Conservation (phyloP, 2,888 invertebrate species). For the Euphydryas editha region DNA sequence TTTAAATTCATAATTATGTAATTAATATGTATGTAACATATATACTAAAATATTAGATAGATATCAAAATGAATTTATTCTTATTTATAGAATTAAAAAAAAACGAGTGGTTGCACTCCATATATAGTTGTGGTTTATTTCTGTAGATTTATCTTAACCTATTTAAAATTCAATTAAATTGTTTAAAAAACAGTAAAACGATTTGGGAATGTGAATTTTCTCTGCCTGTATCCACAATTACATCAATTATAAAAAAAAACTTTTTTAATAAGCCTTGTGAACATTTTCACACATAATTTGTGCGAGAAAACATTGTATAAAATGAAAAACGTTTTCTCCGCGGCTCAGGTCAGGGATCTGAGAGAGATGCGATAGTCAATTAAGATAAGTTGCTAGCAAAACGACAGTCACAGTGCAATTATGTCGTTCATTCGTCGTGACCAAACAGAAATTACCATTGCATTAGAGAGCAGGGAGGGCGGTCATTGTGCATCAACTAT, state of each 20-base stretch:
- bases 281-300: constrained; percentile 62
- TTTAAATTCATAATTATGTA: constrained; percentile 6
- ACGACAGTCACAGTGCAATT: constrained; percentile 79
- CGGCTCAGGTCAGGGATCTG: constrained; percentile 74
- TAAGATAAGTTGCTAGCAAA: constrained; percentile 71
- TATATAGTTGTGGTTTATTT: not conserved
- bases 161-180: no score
- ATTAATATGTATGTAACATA: not conserved
- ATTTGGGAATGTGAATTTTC: no score
- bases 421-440: constrained; percentile 80
- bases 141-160: not conserved
- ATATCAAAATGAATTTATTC: not conserved
- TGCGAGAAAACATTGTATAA: constrained; percentile 70
- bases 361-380: constrained; percentile 77
- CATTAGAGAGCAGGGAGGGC: constrained; percentile 78
- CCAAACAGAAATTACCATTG: constrained; percentile 75
- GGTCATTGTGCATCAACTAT: constrained; percentile 73
- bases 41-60: not conserved
- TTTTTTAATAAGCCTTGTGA: constrained; percentile 42
- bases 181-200: no score
- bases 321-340: constrained; percentile 79
- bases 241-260: not conserved
- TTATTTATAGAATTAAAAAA: not conserved
- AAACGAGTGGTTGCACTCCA: not conserved
- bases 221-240: not conserved